Conservation (phyloP, 1,140 invertebrate genomes). For the Rhyzopertha dominica region DNA sequence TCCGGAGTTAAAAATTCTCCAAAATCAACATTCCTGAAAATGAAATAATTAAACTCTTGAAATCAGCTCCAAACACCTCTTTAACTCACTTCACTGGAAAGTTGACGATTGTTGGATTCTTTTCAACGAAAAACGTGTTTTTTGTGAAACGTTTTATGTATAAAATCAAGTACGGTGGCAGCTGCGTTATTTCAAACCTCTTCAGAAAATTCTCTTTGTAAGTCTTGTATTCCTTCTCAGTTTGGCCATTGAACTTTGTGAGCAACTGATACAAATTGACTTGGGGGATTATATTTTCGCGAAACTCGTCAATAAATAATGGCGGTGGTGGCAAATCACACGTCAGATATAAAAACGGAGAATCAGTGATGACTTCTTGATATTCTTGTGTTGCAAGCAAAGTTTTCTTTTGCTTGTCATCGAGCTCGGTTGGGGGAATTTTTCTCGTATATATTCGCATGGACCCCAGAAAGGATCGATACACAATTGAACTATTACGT, state of each 20-base stretch:
- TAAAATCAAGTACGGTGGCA: slow-evolving; percentile 96
- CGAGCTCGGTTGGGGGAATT: slow-evolving; percentile 88
- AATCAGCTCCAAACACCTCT: background rate
- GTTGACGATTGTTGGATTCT: slow-evolving; percentile 99
- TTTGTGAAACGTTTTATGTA: slow-evolving; percentile 98
- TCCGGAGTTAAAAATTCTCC: slow-evolving; percentile 89
- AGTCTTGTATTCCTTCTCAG: slow-evolving; percentile 98
- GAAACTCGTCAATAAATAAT: slow-evolving; percentile 93
- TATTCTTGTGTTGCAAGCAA: slow-evolving; percentile 81
- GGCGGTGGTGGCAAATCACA: slow-evolving; percentile 95
- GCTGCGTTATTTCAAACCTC: slow-evolving; percentile 88
- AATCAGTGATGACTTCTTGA: slow-evolving; percentile 78
- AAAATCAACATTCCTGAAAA: slow-evolving; percentile 88
- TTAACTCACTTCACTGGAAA: slow-evolving; percentile 93
- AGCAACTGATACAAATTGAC: slow-evolving; percentile 91
- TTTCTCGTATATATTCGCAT: slow-evolving; percentile 95
- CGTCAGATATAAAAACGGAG: slow-evolving; percentile 92
- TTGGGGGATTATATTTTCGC: slow-evolving; percentile 98
- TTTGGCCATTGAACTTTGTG: slow-evolving; percentile 92
- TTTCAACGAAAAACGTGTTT: slow-evolving; percentile 98
- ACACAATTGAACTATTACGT: slow-evolving; percentile 83
- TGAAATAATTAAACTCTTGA: slow-evolving; percentile 24
- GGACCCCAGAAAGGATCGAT: slow-evolving; percentile 90
- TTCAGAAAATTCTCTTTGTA: slow-evolving; percentile 99
- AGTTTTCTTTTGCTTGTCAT: slow-evolving; percentile 80